phyloP scores from a whole-genome alignment of 2,888 invertebrate genomes.

The Incurvaria masculella region DNA sequence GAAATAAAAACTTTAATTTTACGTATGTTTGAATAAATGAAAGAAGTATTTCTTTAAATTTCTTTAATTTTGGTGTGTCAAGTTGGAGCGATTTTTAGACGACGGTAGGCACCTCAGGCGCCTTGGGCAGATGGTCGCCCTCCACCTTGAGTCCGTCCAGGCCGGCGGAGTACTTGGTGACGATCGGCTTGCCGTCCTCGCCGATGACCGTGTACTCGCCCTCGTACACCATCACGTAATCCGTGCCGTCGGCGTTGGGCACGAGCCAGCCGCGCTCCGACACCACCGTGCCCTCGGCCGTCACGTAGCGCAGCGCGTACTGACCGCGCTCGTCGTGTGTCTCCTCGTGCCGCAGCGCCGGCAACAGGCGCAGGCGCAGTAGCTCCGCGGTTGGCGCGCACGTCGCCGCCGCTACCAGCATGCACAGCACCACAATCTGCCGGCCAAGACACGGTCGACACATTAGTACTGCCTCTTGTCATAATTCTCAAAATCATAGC shows the following conservation, averaged over 20 bases:
- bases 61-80: no score
- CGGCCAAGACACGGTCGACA: no score
- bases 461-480: no score
- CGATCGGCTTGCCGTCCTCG: slow-evolving; percentile 23
- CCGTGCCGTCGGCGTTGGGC: slow-evolving; percentile 21
- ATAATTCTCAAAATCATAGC: no score
- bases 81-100: no score
- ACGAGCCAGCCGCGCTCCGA: slow-evolving; percentile 25
- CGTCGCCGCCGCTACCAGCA: slow-evolving; percentile 8
- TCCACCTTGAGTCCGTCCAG: slow-evolving; percentile 21
- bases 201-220: slow-evolving; percentile 25
- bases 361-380: slow-evolving; percentile 15
- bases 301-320: slow-evolving; percentile 27
- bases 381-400: slow-evolving; percentile 5
- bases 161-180: slow-evolving; percentile 23
- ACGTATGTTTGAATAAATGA: no score
- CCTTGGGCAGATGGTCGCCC: slow-evolving; percentile 20
- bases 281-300: slow-evolving; percentile 28
- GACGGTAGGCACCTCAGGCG: slow-evolving; percentile 10
- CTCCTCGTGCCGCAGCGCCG: slow-evolving; percentile 28
- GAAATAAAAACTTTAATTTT: no score
- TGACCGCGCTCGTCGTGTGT: slow-evolving; percentile 28
- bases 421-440: slow-evolving; percentile 14
- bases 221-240: slow-evolving; percentile 23
- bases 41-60: no score